A percentile compares a stretch with the other conserved stretches of the same genome.
These are phyloP conservation scores for Tautogolabrus adspersus DNA, from an alignment of 2,113 vertebrate species.

Conservation along the genomic window DNA sequence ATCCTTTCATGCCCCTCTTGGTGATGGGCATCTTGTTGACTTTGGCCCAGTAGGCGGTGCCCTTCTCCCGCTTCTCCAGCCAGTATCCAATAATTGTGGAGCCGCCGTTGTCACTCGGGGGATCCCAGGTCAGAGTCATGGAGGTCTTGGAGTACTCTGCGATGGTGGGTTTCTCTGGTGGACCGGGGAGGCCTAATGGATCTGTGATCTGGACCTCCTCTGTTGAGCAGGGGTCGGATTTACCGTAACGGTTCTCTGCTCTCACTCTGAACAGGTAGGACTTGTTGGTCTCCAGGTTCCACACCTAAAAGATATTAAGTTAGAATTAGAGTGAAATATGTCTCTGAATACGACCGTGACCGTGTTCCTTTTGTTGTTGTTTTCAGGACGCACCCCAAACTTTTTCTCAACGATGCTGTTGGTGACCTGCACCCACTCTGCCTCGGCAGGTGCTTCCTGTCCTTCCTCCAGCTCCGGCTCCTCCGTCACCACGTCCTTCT, in stretches of 20 bases:
- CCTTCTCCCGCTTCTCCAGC: slow-evolving; percentile 95
- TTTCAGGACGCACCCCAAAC: slow-evolving; percentile 85
- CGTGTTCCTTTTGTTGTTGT: not conserved
- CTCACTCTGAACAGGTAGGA: slow-evolving; percentile 92
- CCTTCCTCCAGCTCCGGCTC: slow-evolving; percentile 71
- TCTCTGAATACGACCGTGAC: not conserved
- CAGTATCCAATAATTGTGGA: slow-evolving; percentile 95
- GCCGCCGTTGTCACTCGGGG: slow-evolving; percentile 92
- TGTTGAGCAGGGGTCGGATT: slow-evolving; percentile 92
- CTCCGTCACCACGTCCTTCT: slow-evolving; percentile 80
- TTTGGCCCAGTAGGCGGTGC: slow-evolving; percentile 92
- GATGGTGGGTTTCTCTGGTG: slow-evolving; percentile 93
- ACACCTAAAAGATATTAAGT: slow-evolving; percentile 82
- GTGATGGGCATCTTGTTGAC: slow-evolving; percentile 92
- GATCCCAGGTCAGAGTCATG: slow-evolving; percentile 95
- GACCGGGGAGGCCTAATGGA: slow-evolving; percentile 93
- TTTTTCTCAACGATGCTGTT: slow-evolving; percentile 89
- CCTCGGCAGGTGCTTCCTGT: slow-evolving; percentile 76
- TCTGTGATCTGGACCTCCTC: slow-evolving; percentile 93
- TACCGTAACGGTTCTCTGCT: slow-evolving; percentile 95
- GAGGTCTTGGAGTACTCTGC: slow-evolving; percentile 89
- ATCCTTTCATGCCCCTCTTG: slow-evolving; percentile 90
- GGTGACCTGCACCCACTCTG: slow-evolving; percentile 93
- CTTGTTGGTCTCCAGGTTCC: slow-evolving; percentile 91
- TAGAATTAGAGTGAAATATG: not conserved